These are phyloP conservation scores for Orgyia antiqua DNA, from an alignment of 2,888 invertebrate species.

Conservation along the genomic window DNA sequence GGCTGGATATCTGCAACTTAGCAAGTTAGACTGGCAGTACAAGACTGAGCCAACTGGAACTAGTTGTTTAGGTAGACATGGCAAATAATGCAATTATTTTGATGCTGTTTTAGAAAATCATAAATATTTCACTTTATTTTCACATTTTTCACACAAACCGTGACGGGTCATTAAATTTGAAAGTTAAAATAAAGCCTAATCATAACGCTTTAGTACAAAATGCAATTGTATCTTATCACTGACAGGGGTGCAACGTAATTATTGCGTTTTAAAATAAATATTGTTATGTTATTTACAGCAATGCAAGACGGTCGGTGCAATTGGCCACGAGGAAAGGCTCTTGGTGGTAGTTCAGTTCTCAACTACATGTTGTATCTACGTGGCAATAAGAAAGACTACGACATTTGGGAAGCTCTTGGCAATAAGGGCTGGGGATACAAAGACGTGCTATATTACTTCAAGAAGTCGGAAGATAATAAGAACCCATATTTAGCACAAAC, in stretches of 20 bases:
- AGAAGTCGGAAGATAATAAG: conserved; percentile 93
- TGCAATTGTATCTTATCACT: no score
- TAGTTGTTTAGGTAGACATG: conserved; percentile 84
- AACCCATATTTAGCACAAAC: conserved; percentile 90
- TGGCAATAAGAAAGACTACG: conserved; percentile 94
- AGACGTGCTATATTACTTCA: conserved; percentile 89
- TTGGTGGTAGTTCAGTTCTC: conserved; percentile 92
- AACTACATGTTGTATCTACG: conserved; percentile 95
- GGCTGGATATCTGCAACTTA: conserved; percentile 91
- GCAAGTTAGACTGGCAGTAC: conserved; percentile 94
- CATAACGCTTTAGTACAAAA: no score
- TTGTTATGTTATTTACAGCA: conserved; percentile 66
- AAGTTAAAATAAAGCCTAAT: no score
- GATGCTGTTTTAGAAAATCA: background rate
- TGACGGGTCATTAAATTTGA: no score
- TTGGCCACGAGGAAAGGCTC: conserved; percentile 94
- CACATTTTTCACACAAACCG: no score
- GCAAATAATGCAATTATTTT: background rate
- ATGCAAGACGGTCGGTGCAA: conserved; percentile 92
- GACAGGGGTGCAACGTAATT: no score
- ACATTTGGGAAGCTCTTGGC: conserved; percentile 91
- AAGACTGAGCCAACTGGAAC: conserved; percentile 93
- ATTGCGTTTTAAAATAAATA: no score
- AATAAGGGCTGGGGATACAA: conserved; percentile 93
- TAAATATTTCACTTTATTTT: no score